These are phyloP conservation scores for Polyommatus iphigenia DNA, from an alignment of 2,888 invertebrate species.

Conservation along the genomic window DNA sequence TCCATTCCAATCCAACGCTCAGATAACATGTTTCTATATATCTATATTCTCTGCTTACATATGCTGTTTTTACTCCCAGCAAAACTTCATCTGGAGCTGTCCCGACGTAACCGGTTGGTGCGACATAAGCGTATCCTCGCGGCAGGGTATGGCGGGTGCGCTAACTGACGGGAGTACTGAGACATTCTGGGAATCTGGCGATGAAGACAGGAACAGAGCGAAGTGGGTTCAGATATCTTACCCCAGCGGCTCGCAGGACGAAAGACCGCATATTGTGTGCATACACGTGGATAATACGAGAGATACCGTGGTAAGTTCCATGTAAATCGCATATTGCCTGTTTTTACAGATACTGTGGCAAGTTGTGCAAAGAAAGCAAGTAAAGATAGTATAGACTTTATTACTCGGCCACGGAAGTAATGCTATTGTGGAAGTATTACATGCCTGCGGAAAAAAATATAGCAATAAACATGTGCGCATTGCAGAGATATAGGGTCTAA, in stretches of 20 bases:
- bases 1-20: no score
- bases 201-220: slow-evolving; percentile 96
- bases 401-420: neutral
- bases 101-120: slow-evolving; percentile 87
- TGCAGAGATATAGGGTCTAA: neutral
- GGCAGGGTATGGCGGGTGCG: slow-evolving; percentile 96
- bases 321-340: neutral
- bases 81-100: slow-evolving; percentile 82
- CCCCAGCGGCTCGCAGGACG: slow-evolving; percentile 65
- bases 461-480: neutral
- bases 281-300: slow-evolving; percentile 97
- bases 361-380: no score
- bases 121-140: slow-evolving; percentile 93
- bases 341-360: no score
- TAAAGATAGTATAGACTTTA: no score
- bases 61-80: slow-evolving; percentile 46
- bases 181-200: slow-evolving; percentile 99
- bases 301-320: slow-evolving; percentile 86
- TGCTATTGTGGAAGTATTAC: neutral
- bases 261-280: slow-evolving; percentile 87
- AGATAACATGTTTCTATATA: no score
- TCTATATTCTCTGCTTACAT: no score
- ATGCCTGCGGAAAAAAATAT: neutral
- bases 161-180: slow-evolving; percentile 96
- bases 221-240: slow-evolving; percentile 86